Conservation (phyloP, 2,888 invertebrate genomes). For the Camptogramma bilineatum region DNA sequence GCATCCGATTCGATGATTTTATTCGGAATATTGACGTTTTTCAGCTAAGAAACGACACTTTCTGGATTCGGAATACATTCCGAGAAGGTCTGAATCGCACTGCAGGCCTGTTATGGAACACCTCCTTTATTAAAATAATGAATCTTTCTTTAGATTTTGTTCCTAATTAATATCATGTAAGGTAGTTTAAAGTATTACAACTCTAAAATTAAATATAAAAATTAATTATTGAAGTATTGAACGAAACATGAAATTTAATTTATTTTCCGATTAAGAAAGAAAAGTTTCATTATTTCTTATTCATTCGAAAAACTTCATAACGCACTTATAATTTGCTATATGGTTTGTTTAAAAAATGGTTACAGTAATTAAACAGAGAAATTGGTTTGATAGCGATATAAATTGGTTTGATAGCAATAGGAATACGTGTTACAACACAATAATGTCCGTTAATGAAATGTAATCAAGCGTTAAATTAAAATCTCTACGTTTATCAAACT, state of each 20-base stretch:
- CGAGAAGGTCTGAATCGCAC: too few species aligned
- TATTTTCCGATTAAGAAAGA: constrained; percentile 15
- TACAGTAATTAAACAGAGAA: constrained; percentile 72
- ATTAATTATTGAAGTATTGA: background rate
- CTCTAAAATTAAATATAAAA: background rate
- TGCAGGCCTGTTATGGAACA: too few species aligned
- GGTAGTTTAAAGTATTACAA: background rate
- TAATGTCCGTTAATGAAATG: constrained; percentile 69
- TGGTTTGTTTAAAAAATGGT: constrained; percentile 59
- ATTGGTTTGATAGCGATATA: constrained; percentile 66
- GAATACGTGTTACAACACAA: constrained; percentile 66
- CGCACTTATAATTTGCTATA: constrained; percentile 32
- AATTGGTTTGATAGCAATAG: constrained; percentile 63
- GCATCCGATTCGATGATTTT: too few species aligned
- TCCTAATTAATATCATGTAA: too few species aligned
- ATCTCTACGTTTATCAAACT: constrained; percentile 58
- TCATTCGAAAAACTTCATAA: constrained; percentile 34
- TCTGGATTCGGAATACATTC: too few species aligned
- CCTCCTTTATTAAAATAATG: too few species aligned
- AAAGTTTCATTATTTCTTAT: constrained; percentile 26
- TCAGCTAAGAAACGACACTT: too few species aligned
- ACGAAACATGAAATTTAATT: constrained; percentile 7
- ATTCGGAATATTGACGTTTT: too few species aligned
- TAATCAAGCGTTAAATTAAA: constrained; percentile 74
- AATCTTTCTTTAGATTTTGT: too few species aligned